Evolutionary conservation across 2,113 vertebrate species (phyloP), one percentile per base, ranked within the genome.

Genomic region (Laticauda colubrina): DNA sequence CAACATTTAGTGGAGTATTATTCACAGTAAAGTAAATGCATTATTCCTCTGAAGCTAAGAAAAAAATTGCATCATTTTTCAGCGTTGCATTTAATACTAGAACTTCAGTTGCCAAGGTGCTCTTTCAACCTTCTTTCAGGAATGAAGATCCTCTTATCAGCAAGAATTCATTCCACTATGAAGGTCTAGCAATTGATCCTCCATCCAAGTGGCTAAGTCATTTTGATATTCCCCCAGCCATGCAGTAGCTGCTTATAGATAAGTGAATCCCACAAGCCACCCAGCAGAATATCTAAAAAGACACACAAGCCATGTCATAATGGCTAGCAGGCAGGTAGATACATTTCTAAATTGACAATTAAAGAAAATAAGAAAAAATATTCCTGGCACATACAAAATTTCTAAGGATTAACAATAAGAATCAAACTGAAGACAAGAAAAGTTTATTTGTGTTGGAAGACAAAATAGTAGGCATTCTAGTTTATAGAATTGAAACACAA

Each of bases 281-380:
- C 55, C 45, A 43, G 45, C 87, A 61, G 57, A 92, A 87, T 34
- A 48, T 61, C 7, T 59, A 48, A 91, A 61, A 5, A 8, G 26
- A 81, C 55, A 59, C 55, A 34, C 29, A 88, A 51, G 29, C 23
- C 29, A 64, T 64, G 57, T 18, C 51, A 54, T 69, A 69, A 34
- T 29, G 29, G 75, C 24, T 91, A 18, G 14, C 53, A 85, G 43
- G 34, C 14, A 85, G 23, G 56, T 14, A 87, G 29, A 86, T 86
- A n/a, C 56, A 91, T 85, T 85, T 56, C 51, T 91, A 43, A 85
- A 45, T 39, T 51, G n/a, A 91, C 69, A 91, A 90, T 69, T 53
- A 75, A 81, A 85, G 14, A 7, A 56, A 81, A 55, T 53, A 23
- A 55, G 51, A 91, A 34, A 26, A 6, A 55, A 91, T n/a, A 54